Evolutionary conservation across 2,797 vertebrate species (phyloP).

Genomic region (Lycodopsis pacificus): DNA sequence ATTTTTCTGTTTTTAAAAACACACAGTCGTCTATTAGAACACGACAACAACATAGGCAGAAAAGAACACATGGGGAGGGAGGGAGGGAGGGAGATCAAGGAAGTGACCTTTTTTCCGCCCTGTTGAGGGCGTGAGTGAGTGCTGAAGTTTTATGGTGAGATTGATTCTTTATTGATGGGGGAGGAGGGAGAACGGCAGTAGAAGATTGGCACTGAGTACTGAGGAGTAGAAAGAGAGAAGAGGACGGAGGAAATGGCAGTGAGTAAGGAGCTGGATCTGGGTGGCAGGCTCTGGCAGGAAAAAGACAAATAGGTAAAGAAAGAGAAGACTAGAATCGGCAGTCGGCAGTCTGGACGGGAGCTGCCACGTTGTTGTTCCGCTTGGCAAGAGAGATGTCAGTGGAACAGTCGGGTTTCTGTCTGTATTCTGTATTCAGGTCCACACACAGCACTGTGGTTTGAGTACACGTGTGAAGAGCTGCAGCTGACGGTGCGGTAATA

Average conservation of each 20-base stretch:
- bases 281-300: constrained; percentile 6
- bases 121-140: constrained; percentile 32
- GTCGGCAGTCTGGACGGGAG: constrained; percentile 35
- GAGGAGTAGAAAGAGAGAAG: constrained; percentile 33
- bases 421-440: constrained; percentile 23
- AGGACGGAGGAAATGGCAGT: constrained; percentile 62
- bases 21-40: constrained; percentile 65
- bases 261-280: constrained; percentile 62
- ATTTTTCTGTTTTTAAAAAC: constrained; percentile 62
- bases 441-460: constrained; percentile 44
- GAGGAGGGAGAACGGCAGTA: constrained; percentile 36
- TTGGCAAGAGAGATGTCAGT: constrained; percentile 34
- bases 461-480: constrained; percentile 41
- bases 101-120: constrained; percentile 38
- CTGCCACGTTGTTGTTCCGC: constrained; percentile 45
- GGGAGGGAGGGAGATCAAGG: neutral
- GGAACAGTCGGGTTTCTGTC: constrained; percentile 46
- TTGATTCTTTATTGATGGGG: constrained; percentile 38
- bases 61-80: constrained; percentile 21
- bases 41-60: constrained; percentile 68
- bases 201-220: constrained; percentile 62
- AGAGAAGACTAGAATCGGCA: constrained; percentile 16
- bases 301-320: neutral
- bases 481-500: constrained; percentile 38
- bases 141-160: constrained; percentile 39